phyloP scores from a whole-genome alignment of 2,113 vertebrate species.

The Plotosus lineatus region DNA sequence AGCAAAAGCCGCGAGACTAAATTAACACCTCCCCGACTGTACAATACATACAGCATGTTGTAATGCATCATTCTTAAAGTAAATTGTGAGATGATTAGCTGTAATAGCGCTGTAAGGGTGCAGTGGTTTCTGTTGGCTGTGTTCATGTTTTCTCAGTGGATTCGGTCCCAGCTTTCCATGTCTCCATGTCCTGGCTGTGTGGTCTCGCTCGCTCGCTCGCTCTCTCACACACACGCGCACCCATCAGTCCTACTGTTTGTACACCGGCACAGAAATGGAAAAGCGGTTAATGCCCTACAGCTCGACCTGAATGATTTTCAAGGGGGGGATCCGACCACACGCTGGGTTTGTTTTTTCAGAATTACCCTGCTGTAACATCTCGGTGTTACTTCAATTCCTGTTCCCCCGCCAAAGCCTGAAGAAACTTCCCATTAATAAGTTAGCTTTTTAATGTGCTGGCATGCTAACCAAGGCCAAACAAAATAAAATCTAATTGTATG shows the following conservation, averaged over 20 bases:
- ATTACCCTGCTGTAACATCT: slow-evolving; percentile 27
- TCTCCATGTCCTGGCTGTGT: slow-evolving; percentile 44
- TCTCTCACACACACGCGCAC: not conserved
- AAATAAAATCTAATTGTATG: slow-evolving; percentile 65
- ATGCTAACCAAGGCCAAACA: slow-evolving; percentile 52
- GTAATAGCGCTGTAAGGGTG: slow-evolving; percentile 38
- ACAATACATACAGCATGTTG: slow-evolving; percentile 29
- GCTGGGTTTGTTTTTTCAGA: slow-evolving; percentile 25
- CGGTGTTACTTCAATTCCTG: slow-evolving; percentile 28
- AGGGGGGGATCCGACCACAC: slow-evolving; percentile 22
- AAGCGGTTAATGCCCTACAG: slow-evolving; percentile 30
- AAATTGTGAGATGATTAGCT: slow-evolving; percentile 42
- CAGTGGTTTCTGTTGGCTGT: slow-evolving; percentile 42
- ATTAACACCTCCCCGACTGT: not conserved
- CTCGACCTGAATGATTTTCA: slow-evolving; percentile 26
- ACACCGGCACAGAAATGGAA: slow-evolving; percentile 42
- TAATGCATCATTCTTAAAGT: slow-evolving; percentile 34
- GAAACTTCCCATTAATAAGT: slow-evolving; percentile 48
- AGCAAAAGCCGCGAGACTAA: not conserved
- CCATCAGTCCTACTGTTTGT: slow-evolving; percentile 28
- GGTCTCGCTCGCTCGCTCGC: slow-evolving; percentile 34
- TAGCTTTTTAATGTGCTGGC: slow-evolving; percentile 38
- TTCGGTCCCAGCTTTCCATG: slow-evolving; percentile 35
- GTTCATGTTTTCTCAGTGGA: slow-evolving; percentile 47
- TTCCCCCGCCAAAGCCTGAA: slow-evolving; percentile 24